Base-by-base conservation (phyloP, 2,113 vertebrate genomes). In the Pteropus alecto region DNA sequence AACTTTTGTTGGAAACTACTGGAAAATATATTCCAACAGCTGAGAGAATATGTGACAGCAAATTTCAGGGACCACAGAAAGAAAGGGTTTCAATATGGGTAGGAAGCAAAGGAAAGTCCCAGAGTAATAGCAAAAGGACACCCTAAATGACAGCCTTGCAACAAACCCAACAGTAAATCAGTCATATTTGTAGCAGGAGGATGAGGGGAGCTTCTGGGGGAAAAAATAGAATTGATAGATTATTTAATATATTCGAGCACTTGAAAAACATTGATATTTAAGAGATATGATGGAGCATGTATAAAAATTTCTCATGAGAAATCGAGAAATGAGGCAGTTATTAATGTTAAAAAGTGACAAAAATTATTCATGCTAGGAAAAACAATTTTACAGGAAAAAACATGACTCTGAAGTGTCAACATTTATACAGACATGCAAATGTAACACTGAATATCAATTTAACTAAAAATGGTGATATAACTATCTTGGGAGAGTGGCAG, bases 261-360 rank as follows among this genome's bases (percentile, higher is more conserved):
- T 81, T 77, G 68, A 77, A 87, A 87, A 82, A 77, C 56, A 90
- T 18, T 87, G 51, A 22, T 70, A 87, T 21, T 83, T 78, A 38
- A 58, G 18, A 87, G 83, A 92, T 46, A n/a, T 30, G 74, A 41
- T 68, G 28, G n/a, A 91, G n/a, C 51, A 54, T 6, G 11, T 70
- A 46, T 63, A 68, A 74, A 70, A 28, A 43, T 46, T 48, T 67
- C 28, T 58, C 12, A 51, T 65, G 54, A 92, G 61, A 94, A 63
- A 90, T 33, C 61, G 48, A 87, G 51, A 92, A 87, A 84, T 70
- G 10, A 58, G 61, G 87, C 46, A 87, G 46, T 51, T 82, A 54
- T 56, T 86, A 79, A 93, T 67, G 28, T 24, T 73, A 51, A 81
- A 60, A 93, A 82, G 86, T 87, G 41, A 95, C 19, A 87, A 90